phyloP scores from a whole-genome alignment of 2,797 vertebrate species.

The Caiman crocodilus region DNA sequence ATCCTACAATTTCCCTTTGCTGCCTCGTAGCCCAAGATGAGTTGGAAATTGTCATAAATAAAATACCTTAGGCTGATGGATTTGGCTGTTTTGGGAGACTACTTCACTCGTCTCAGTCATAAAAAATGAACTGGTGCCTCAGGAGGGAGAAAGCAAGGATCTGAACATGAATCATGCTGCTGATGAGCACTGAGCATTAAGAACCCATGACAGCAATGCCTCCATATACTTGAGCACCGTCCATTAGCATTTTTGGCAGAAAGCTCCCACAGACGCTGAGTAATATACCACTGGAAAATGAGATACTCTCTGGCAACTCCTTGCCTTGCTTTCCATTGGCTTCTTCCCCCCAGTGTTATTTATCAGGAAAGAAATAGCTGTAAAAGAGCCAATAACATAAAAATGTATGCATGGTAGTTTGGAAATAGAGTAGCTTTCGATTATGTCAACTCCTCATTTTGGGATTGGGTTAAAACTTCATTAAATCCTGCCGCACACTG shows the following conservation, averaged over 20 bases:
- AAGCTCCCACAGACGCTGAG: background rate
- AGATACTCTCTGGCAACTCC: background rate
- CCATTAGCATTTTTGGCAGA: background rate
- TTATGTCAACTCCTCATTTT: background rate
- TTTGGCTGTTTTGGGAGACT: background rate
- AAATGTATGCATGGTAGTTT: background rate
- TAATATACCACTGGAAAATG: background rate
- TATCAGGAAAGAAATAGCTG: background rate
- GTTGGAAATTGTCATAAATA: conserved; percentile 9
- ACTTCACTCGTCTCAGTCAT: background rate
- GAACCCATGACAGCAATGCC: background rate
- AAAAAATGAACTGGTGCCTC: conserved; percentile 17
- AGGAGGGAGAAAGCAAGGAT: background rate
- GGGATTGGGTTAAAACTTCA: background rate
- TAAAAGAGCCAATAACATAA: background rate
- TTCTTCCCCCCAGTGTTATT: background rate
- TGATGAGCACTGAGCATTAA: background rate
- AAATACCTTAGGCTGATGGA: background rate
- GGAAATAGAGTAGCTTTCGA: background rate
- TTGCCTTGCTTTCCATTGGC: background rate
- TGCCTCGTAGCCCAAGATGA: background rate
- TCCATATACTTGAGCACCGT: background rate
- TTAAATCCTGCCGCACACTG: fast-evolving
- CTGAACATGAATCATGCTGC: background rate
- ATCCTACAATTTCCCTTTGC: background rate